These are phyloP conservation scores for Chrysoperla carnea DNA, from an alignment of 1,140 invertebrate genomes.

Conservation along the genomic window DNA sequence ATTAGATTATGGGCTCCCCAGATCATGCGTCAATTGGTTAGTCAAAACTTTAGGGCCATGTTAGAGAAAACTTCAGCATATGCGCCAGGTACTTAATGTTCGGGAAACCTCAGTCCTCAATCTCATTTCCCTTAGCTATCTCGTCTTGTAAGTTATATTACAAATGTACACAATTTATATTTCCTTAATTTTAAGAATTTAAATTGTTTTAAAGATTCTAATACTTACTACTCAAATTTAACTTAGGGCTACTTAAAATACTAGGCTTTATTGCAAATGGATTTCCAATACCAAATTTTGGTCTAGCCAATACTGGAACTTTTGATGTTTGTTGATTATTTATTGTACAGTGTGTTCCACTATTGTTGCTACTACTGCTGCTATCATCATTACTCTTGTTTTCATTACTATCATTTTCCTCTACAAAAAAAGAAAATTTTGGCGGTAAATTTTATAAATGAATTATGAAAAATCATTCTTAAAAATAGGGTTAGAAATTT, in stretches of 20 bases:
- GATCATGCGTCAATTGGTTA: too few relatives aligned
- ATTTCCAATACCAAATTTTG: slow-evolving; percentile 5
- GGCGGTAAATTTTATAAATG: slow-evolving; percentile 1
- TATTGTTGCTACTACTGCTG: slow-evolving; percentile 8
- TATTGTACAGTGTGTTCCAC: too few relatives aligned
- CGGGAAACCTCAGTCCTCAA: too few relatives aligned
- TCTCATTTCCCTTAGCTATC: too few relatives aligned
- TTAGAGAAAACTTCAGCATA: too few relatives aligned
- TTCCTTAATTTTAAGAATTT: too few relatives aligned
- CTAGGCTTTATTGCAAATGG: background rate
- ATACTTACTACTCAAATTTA: background rate
- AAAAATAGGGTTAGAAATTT: too few relatives aligned
- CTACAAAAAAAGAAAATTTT: slow-evolving; percentile 7
- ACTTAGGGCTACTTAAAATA: slow-evolving; percentile 3
- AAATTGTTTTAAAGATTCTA: background rate
- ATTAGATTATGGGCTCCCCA: too few relatives aligned
- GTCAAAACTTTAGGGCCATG: too few relatives aligned
- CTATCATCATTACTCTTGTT: slow-evolving; percentile 3
- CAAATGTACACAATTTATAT: too few relatives aligned
- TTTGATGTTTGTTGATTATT: slow-evolving; percentile 7
- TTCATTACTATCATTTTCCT: background rate
- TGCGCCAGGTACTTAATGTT: too few relatives aligned
- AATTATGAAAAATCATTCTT: slow-evolving; percentile 3
- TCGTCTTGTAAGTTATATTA: too few relatives aligned
- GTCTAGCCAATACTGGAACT: slow-evolving; percentile 8